Evolutionary conservation across 37 sponge, comb jelly and placozoan genomes (phyloP), one percentile per base, ranked within the genome.

Genomic region (Crambe crambe): DNA sequence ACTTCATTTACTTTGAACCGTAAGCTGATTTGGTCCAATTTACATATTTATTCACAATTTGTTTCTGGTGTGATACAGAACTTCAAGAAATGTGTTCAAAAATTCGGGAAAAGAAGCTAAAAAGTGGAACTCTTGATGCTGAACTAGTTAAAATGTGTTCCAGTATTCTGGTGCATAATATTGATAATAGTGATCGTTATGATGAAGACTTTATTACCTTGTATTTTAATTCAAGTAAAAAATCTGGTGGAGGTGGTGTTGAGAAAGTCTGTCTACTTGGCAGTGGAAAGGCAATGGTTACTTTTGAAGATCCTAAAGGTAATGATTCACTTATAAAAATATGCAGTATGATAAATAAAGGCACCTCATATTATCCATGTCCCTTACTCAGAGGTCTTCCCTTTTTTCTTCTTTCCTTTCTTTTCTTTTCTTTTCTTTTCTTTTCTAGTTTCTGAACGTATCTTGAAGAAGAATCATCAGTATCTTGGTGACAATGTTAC

Each of bases 291-390:
- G 89, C 83, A n/a, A 56, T 56, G 4, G 73, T 88, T 21, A 77
- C 72, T 17, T 82, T 88, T 40, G 4, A 56, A 39, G 79, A 88
- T 73, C 68, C 54, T 37, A 42, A 62, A 71, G 82, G 88, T 87
- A 59, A 30, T 63, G 39, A 34, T n/a, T n/a, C n/a, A n/a, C n/a
- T n/a, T n/a, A n/a, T n/a, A n/a, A n/a, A n/a, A n/a, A n/a, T n/a
- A n/a, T n/a, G n/a, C n/a, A n/a, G n/a, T n/a, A n/a, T n/a, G n/a
- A n/a, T n/a, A n/a, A n/a, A n/a, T n/a, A n/a, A n/a, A n/a, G n/a
- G n/a, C n/a, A n/a, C n/a, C n/a, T n/a, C n/a, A n/a, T n/a, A n/a
- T n/a, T n/a, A n/a, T n/a, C n/a, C n/a, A n/a, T n/a, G n/a, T n/a
- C n/a, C n/a, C n/a, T n/a, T n/a, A n/a, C n/a, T n/a, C n/a, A n/a